Conservation (phyloP, 2,797 vertebrate species). For the Pelodytes ibericus region DNA sequence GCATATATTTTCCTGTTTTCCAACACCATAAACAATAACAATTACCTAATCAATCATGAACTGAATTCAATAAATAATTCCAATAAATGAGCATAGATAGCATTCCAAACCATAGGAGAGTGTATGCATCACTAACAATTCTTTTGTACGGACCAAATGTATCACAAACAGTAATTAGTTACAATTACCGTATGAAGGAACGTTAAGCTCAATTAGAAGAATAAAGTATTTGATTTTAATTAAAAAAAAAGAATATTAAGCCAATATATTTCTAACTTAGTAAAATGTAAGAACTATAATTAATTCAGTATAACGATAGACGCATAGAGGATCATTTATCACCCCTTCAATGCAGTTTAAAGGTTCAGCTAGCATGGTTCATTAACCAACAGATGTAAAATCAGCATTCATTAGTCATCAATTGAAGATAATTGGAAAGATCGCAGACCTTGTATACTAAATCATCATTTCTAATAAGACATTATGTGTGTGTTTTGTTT, state of each 20-base stretch:
- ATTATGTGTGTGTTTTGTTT: too few relatives aligned
- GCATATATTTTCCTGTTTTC: too few relatives aligned
- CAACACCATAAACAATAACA: too few relatives aligned
- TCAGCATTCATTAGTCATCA: neutral
- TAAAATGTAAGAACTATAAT: constrained; percentile 1
- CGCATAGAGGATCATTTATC: neutral
- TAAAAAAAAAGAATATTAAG: neutral
- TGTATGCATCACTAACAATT: neutral
- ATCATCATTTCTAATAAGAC: neutral
- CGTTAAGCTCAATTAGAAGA: neutral
- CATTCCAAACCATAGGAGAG: neutral
- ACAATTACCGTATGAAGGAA: neutral
- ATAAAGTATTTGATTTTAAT: neutral
- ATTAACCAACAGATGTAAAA: neutral
- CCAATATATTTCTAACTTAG: neutral
- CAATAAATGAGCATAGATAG: neutral
- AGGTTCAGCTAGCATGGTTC: neutral
- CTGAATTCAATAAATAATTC: neutral
- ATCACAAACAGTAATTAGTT: neutral
- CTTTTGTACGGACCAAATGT: neutral
- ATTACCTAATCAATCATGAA: neutral
- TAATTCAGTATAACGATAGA: neutral
- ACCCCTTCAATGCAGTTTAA: neutral
- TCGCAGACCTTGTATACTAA: neutral
- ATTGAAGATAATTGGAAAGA: neutral